phyloP scores from a whole-genome alignment of 2,113 vertebrate genomes.

The Entomyzon cyanotis region DNA sequence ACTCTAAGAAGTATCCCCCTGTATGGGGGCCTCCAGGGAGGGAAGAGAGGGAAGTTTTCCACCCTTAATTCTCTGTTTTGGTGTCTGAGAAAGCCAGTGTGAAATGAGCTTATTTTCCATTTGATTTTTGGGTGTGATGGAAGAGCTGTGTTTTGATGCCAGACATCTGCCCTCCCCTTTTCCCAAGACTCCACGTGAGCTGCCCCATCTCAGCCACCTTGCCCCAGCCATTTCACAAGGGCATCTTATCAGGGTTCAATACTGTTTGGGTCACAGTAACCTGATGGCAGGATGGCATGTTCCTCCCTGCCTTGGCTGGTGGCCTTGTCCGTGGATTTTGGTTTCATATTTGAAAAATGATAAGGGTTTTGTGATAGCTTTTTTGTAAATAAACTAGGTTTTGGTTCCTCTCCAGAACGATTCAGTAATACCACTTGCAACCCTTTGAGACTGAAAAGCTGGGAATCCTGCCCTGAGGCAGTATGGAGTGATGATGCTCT shows the following conservation, averaged over 20 bases:
- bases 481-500: not conserved
- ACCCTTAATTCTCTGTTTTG: not conserved
- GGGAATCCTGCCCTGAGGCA: not conserved
- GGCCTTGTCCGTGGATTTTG: constrained; percentile 33
- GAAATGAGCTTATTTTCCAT: not conserved
- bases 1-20: not conserved
- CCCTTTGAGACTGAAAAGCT: not conserved
- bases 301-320: constrained; percentile 16
- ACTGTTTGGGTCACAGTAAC: constrained; percentile 21
- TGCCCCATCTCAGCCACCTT: not conserved
- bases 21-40: not conserved
- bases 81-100: not conserved
- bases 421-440: not conserved
- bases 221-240: not conserved
- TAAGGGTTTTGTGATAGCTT: constrained; percentile 14
- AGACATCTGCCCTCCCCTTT: not conserved
- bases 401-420: not conserved
- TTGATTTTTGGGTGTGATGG: not conserved
- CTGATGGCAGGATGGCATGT: not conserved
- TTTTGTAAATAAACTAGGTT: constrained; percentile 31
- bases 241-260: constrained; percentile 15
- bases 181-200: not conserved
- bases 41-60: not conserved
- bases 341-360: constrained; percentile 40
- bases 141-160: not conserved